Evolutionary conservation across 1,140 invertebrate species (phyloP).

Genomic region (Drosophila obscura): DNA sequence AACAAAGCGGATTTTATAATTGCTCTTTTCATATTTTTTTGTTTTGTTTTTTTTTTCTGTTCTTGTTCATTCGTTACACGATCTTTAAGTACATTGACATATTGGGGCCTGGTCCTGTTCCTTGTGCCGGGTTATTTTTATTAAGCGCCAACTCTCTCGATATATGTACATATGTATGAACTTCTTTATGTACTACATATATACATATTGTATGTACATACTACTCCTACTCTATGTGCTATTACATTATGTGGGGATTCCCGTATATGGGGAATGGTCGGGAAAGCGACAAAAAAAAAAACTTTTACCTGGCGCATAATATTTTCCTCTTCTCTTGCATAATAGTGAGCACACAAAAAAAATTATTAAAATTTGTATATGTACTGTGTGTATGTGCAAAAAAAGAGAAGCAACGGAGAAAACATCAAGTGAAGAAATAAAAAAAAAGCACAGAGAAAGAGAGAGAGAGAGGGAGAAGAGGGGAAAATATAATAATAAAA

Average conservation of each 20-base stretch:
- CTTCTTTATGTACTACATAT: not conserved
- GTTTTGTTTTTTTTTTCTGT: not conserved
- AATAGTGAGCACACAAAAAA: slow-evolving; percentile 25
- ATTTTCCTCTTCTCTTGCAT: slow-evolving; percentile 25
- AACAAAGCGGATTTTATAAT: slow-evolving; percentile 49
- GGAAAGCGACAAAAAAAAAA: slow-evolving; percentile 32
- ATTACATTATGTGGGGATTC: slow-evolving; percentile 18
- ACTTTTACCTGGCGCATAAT: slow-evolving; percentile 47
- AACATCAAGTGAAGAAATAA: too few relatives aligned
- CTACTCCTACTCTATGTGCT: not conserved
- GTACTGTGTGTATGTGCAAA: not conserved
- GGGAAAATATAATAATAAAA: slow-evolving; percentile 55
- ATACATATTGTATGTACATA: too few relatives aligned
- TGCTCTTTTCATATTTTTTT: slow-evolving; percentile 33
- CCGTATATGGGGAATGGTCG: not conserved
- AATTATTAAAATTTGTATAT: slow-evolving; percentile 48
- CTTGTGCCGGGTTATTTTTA: slow-evolving; percentile 17
- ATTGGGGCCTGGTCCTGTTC: slow-evolving; percentile 1
- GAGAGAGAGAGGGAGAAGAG: not conserved
- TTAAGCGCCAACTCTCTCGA: slow-evolving; percentile 31
- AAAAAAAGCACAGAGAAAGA: not conserved
- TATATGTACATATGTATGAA: slow-evolving; percentile 15
- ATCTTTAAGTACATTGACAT: slow-evolving; percentile 41
- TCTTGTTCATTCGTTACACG: slow-evolving; percentile 1
- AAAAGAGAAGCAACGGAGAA: not conserved